Evolutionary conservation across 2,888 invertebrate species (phyloP), one percentile per base, ranked within the genome.

Genomic region (Theretra japonica): DNA sequence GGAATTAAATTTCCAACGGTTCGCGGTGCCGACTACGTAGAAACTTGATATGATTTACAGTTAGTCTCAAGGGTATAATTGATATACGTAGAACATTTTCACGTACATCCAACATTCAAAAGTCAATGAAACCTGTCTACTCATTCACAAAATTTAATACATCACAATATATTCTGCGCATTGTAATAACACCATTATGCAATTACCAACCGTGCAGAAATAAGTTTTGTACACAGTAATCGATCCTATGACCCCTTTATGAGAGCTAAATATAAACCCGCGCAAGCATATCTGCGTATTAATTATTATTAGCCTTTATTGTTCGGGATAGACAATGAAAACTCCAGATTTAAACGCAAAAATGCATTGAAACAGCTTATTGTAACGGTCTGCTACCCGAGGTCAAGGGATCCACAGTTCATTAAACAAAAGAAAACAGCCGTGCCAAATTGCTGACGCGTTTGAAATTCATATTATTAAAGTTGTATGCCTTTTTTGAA

Each of bases 371-470:
- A 65, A 21, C 6, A 65, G 48, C 41, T 65, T 48, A 23, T 65
- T 65, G 65, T 48, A 65, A 48, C 23, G 41, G 23, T 41, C 41
- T 15, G 41, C 41, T 65, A 21, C 41, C 41, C 41, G 33, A 65
- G 41, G 62, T 41, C 62, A 65, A n/a, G 41, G 41, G 41, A 41
- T 65, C 62, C 23, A 65, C 41, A 65, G 41, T 65, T 65, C 62
- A 65, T 41, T 65, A 65, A 41, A 65, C 62, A 65, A 41, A 65
- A 65, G 62, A 65, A 65, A 65, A 65, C 62, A 65, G 62, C 62
- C 41, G 62, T 21, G 62, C 41, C 30, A 60, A 41, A 65, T 41
- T 65, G 41, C 62, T 65, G 41, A 48, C 62, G 33, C 62, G 41
- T 23, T 65, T 65, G 59, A 60, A 60, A 15, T 65, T 65, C 62